A percentile compares a stretch with the other conserved stretches of the same genome.
These are phyloP conservation scores for Capra hircus DNA, from an alignment of 2,113 vertebrate species.

Conservation along the genomic window DNA sequence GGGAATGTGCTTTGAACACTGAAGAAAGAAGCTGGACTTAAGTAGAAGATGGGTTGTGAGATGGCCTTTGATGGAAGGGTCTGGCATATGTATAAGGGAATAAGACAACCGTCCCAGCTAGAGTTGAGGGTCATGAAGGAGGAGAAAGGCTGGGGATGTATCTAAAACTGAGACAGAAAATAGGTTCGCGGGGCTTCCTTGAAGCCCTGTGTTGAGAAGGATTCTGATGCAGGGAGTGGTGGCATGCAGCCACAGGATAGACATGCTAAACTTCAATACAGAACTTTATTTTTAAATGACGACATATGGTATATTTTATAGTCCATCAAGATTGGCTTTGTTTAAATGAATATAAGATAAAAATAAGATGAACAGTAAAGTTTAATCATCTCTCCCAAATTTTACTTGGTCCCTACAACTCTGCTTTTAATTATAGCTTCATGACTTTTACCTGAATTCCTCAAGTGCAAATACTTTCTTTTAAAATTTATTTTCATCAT, in stretches of 20 bases:
- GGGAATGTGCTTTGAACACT: neutral
- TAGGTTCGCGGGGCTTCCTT: neutral
- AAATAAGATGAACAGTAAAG: slow-evolving; percentile 56
- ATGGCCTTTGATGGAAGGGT: neutral
- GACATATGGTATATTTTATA: slow-evolving; percentile 44
- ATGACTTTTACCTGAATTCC: slow-evolving; percentile 68
- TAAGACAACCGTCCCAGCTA: neutral
- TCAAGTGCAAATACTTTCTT: slow-evolving; percentile 67
- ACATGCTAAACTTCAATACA: slow-evolving; percentile 19
- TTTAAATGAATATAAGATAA: slow-evolving; percentile 44
- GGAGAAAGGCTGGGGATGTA: neutral
- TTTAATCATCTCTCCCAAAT: slow-evolving; percentile 40
- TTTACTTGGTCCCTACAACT: slow-evolving; percentile 24
- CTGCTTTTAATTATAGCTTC: slow-evolving; percentile 69
- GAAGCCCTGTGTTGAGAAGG: neutral
- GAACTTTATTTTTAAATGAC: slow-evolving; percentile 42
- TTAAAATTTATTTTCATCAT: slow-evolving; percentile 64
- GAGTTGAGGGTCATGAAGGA: neutral
- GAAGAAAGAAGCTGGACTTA: neutral
- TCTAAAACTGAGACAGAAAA: neutral
- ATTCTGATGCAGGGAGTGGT: neutral
- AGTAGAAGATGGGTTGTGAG: neutral
- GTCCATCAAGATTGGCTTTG: slow-evolving; percentile 10
- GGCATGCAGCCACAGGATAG: neutral
- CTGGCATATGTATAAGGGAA: neutral